phyloP scores from a whole-genome alignment of 1,140 invertebrate genomes.

The Penaeus japonicus region DNA sequence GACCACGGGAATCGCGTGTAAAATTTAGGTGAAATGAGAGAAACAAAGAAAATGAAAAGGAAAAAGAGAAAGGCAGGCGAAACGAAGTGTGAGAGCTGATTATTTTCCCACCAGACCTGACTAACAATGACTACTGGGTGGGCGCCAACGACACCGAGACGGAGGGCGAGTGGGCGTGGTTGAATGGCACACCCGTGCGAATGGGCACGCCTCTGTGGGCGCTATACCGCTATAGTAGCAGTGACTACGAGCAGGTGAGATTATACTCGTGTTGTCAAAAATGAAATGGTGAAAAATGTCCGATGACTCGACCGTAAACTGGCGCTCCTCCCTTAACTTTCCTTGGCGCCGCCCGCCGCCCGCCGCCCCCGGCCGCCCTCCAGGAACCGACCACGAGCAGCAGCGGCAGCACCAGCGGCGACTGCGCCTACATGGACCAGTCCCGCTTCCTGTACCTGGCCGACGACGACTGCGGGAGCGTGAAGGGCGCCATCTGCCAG shows the following conservation, averaged over 20 bases:
- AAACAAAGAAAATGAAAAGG: no score
- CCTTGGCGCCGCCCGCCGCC: no score
- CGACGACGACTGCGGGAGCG: not conserved
- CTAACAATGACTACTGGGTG: constrained; percentile 4
- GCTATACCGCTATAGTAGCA: not conserved
- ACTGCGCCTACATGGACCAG: not conserved
- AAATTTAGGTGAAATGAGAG: no score
- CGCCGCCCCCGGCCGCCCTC: not conserved
- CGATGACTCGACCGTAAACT: not conserved
- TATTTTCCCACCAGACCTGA: not conserved
- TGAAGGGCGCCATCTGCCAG: constrained; percentile 7
- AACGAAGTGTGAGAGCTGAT: no score
- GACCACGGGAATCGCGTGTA: no score
- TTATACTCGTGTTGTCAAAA: no score
- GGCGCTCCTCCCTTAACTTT: not conserved
- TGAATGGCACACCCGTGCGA: not conserved
- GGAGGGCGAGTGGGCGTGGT: constrained; percentile 1
- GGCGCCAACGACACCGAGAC: not conserved
- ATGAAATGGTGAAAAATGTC: no score
- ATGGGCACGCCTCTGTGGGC: constrained; percentile 24
- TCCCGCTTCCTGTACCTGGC: not conserved
- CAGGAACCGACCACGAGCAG: not conserved
- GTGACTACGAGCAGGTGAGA: not conserved
- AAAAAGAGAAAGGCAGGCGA: no score
- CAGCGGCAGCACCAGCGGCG: not conserved